Evolutionary conservation across 2,797 vertebrate species (phyloP).

Genomic region (Acipenser oxyrinchus): DNA sequence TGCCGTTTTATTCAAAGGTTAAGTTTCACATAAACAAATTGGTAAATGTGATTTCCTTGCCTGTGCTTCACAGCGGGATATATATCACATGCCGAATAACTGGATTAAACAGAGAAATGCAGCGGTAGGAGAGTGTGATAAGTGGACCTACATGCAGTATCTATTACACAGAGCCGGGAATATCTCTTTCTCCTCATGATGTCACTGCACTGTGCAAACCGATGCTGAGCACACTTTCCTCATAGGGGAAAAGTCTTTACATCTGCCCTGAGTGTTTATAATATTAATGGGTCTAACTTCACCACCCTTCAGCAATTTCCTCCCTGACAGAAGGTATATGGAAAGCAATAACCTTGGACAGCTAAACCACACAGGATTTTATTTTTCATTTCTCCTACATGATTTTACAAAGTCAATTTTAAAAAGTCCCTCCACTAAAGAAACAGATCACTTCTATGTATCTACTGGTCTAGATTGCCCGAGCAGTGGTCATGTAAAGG

Average conservation of each 20-base stretch:
- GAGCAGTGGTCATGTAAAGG: no score
- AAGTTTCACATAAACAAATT: conserved; percentile 6
- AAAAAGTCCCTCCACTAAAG: no score
- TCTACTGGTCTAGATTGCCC: no score
- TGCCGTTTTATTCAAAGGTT: conserved; percentile 3
- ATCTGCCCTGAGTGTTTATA: not conserved
- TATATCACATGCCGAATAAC: not conserved
- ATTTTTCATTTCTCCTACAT: no score
- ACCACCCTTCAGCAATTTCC: not conserved
- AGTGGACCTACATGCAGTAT: not conserved
- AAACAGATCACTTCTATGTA: no score
- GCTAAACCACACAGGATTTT: no score
- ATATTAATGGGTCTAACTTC: not conserved
- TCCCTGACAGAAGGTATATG: no score
- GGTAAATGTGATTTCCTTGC: not conserved
- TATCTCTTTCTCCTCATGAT: not conserved
- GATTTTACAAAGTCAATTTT: no score
- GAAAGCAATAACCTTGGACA: no score
- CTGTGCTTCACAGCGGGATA: not conserved
- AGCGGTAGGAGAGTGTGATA: not conserved
- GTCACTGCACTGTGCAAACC: not conserved
- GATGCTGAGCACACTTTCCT: no score
- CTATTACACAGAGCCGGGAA: not conserved
- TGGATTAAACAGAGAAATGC: conserved; percentile 3
- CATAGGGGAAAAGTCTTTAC: not conserved